Percentiles rank a stretch among this genome's conserved stretches.
Evolutionary conservation across 2,888 invertebrate genomes (phyloP).

Genomic region (Neocrepidodera transversa): DNA sequence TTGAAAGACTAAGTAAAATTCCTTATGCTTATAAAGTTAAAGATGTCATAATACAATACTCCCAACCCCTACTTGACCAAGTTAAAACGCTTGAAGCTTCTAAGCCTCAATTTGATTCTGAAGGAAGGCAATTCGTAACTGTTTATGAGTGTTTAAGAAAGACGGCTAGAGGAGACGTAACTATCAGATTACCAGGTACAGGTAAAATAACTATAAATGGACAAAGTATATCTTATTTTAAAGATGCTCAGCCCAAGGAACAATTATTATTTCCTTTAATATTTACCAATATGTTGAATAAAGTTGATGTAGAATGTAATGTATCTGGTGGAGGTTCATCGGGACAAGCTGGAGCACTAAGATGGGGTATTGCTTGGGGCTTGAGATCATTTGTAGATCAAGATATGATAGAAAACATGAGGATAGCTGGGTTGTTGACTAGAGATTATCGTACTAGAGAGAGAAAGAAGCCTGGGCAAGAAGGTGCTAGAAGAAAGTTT

Average conservation of each 20-base stretch:
- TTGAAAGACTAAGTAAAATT: conserved; percentile 74
- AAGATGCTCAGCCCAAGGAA: conserved; percentile 73
- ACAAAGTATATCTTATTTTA: conserved; percentile 78
- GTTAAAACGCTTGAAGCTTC: conserved; percentile 69
- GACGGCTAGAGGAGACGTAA: conserved; percentile 77
- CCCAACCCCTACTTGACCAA: conserved; percentile 68
- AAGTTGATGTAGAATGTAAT: conserved; percentile 84
- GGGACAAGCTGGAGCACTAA: conserved; percentile 87
- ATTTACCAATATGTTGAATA: conserved; percentile 75
- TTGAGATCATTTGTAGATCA: conserved; percentile 82
- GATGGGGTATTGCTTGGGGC: conserved; percentile 86
- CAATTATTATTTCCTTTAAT: conserved; percentile 87
- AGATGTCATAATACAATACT: conserved; percentile 77
- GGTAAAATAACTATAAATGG: conserved; percentile 86
- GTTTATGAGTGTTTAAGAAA: conserved; percentile 78
- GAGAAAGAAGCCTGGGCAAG: conserved; percentile 92
- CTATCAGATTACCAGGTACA: conserved; percentile 80
- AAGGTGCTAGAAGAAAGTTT: conserved; percentile 86
- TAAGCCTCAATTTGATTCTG: conserved; percentile 71
- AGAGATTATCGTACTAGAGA: conserved; percentile 80
- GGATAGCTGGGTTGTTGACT: conserved; percentile 89
- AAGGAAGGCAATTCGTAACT: conserved; percentile 76
- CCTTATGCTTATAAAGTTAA: conserved; percentile 75
- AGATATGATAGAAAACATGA: conserved; percentile 81
- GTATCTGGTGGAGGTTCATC: conserved; percentile 77